phyloP scores from a whole-genome alignment of 2,113 vertebrate genomes.

The Lophochroa leadbeateri region DNA sequence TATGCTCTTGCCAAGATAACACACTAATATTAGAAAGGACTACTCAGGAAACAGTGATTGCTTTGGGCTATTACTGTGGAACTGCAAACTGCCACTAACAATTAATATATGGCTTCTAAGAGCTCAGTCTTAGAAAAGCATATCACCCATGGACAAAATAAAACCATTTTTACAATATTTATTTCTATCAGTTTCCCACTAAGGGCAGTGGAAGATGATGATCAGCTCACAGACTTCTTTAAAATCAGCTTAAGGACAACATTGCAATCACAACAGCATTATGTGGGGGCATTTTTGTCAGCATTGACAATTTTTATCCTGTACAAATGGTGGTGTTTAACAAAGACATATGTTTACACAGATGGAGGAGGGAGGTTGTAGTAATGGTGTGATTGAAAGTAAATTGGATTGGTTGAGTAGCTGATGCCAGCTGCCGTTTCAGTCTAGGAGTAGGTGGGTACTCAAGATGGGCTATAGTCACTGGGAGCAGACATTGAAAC shows the following conservation, averaged over 20 bases:
- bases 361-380: conserved; percentile 67
- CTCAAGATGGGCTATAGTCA: not conserved
- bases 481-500: not conserved
- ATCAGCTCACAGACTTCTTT: conserved; percentile 48
- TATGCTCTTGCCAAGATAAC: not conserved
- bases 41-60: not conserved
- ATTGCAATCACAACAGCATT: conserved; percentile 62
- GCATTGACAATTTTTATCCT: conserved; percentile 70
- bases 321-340: conserved; percentile 68
- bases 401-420: conserved; percentile 62
- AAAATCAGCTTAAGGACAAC: conserved; percentile 55
- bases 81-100: not conserved
- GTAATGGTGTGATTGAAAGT: conserved; percentile 69
- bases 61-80: not conserved
- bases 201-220: conserved; percentile 27
- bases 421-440: conserved; percentile 61
- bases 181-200: not conserved
- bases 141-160: not conserved
- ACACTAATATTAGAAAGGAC: not conserved
- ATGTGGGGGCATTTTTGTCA: conserved; percentile 66
- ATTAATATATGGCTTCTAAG: not conserved
- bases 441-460: conserved; percentile 56
- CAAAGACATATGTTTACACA: conserved; percentile 70
- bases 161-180: not conserved
- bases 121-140: not conserved